Evolutionary conservation across 2,113 vertebrate genomes (phyloP).

Genomic region (Cyanocitta stelleri): DNA sequence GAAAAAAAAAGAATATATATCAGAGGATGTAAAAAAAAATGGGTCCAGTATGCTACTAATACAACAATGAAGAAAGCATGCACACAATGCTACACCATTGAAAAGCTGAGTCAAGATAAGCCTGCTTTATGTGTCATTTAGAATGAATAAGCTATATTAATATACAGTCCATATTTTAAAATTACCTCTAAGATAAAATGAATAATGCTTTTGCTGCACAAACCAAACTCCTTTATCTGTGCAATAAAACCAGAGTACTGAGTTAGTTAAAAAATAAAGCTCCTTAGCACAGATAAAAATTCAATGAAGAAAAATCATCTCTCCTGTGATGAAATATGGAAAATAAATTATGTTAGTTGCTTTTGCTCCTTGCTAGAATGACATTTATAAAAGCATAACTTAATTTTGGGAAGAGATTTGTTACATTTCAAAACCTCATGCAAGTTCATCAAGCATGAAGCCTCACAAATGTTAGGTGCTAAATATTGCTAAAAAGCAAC

Average conservation of each 20-base stretch:
- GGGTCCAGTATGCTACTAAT: background rate
- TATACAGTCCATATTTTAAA: background rate
- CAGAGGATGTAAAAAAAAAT: background rate
- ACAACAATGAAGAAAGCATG: background rate
- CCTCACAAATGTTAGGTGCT: background rate
- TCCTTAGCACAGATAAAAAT: conserved; percentile 35
- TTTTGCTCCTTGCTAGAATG: background rate
- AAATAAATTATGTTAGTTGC: background rate
- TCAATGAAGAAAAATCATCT: background rate
- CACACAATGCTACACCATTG: background rate
- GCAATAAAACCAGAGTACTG: background rate
- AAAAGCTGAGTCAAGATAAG: conserved; percentile 30
- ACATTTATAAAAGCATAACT: conserved; percentile 3
- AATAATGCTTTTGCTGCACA: background rate
- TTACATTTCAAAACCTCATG: background rate
- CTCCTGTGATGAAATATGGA: background rate
- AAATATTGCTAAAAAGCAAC: background rate
- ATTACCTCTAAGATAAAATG: conserved; percentile 31
- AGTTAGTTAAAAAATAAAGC: conserved; percentile 37
- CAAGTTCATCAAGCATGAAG: background rate
- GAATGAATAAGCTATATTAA: background rate
- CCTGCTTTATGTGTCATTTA: conserved; percentile 5
- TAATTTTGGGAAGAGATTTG: background rate
- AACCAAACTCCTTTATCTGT: conserved; percentile 13
- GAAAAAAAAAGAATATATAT: background rate